phyloP scores from a whole-genome alignment of 2,888 invertebrate genomes.

The Cheilosia variabilis region DNA sequence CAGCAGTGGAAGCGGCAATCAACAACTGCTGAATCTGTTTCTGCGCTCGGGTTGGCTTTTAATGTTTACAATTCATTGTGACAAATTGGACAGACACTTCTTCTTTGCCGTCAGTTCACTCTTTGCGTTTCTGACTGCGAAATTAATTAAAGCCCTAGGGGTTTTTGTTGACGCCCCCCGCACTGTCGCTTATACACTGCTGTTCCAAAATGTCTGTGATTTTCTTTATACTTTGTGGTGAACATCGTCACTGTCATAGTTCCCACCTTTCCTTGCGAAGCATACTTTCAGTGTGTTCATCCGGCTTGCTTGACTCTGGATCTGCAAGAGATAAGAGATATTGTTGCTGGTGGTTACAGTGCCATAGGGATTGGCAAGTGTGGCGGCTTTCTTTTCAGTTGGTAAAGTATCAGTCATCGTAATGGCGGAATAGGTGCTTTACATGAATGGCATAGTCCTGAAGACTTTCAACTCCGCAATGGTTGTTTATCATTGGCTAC shows the following conservation, averaged over 20 bases:
- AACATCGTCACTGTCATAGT: conserved; percentile 44
- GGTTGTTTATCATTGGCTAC: no score
- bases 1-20: conserved; percentile 62
- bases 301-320: conserved; percentile 17
- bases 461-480: not conserved
- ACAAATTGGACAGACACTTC: conserved; percentile 75
- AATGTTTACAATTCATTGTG: conserved; percentile 75
- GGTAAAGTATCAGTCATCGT: not conserved
- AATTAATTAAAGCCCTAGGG: conserved; percentile 74
- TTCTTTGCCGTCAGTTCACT: conserved; percentile 64
- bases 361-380: not conserved
- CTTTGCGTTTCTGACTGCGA: conserved; percentile 70
- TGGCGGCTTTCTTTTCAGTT: not conserved
- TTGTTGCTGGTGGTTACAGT: conserved; percentile 4
- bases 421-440: not conserved
- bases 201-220: conserved; percentile 44
- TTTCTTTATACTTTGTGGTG: conserved; percentile 61
- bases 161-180: conserved; percentile 26
- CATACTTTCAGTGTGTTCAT: conserved; percentile 52
- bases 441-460: not conserved
- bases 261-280: conserved; percentile 36
- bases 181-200: conserved; percentile 15
- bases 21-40: conserved; percentile 37
- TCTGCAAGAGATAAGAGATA: conserved; percentile 11
- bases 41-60: conserved; percentile 68